Conservation (phyloP, 53 echinoderm and acorn worm genomes). For the Arbacia lixula region DNA sequence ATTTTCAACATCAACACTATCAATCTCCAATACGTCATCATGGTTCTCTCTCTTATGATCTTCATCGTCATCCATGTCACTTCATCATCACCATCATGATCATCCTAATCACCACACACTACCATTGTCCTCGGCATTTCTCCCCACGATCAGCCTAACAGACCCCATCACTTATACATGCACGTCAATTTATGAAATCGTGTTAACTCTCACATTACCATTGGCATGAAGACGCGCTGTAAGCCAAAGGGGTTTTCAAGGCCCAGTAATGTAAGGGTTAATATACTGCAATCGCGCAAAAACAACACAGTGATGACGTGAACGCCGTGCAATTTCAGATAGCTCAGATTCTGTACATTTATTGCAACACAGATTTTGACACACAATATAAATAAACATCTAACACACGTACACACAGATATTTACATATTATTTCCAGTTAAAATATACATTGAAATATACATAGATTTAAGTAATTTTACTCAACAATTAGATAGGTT, state of each 20-base stretch:
- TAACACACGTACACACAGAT: constrained; percentile 29
- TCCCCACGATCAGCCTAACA: neutral
- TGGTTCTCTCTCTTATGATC: neutral
- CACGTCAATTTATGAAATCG: too few species aligned
- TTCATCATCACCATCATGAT: neutral
- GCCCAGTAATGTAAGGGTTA: too few species aligned
- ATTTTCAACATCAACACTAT: neutral
- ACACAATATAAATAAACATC: constrained; percentile 29
- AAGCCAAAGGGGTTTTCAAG: neutral
- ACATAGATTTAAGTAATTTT: too few species aligned
- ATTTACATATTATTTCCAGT: constrained; percentile 5
- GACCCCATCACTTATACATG: too few species aligned
- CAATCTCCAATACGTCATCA: neutral
- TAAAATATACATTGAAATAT: too few species aligned
- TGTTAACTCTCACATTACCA: too few species aligned
- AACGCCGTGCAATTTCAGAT: too few species aligned
- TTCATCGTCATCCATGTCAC: neutral
- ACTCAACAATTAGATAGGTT: too few species aligned
- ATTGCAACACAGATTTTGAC: constrained; percentile 30
- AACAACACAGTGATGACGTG: too few species aligned
- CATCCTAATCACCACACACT: neutral
- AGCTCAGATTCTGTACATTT: constrained; percentile 22
- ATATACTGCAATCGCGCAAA: too few species aligned
- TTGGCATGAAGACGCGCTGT: neutral
- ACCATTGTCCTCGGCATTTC: neutral